Conservation (phyloP, 2,113 vertebrate genomes). For the Hemiprocne comata region DNA sequence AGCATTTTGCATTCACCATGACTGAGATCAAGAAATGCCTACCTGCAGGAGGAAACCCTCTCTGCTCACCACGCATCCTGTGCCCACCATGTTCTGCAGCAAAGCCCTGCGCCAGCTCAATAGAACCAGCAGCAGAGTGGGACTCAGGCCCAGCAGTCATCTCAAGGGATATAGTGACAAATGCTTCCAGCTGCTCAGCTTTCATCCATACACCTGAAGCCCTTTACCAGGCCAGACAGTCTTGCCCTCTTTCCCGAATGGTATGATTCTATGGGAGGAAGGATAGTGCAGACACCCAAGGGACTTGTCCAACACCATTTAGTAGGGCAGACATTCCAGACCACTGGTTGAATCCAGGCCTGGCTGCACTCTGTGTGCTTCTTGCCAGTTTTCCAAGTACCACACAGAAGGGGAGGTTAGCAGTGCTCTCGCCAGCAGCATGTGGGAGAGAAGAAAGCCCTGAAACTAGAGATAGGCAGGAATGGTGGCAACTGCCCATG, state of each 20-base stretch:
- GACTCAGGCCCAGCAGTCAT: neutral
- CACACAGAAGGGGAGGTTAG: neutral
- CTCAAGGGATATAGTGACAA: neutral
- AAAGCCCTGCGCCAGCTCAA: neutral
- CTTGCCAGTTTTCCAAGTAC: neutral
- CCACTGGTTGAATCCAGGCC: neutral
- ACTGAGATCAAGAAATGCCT: rapidly evolving
- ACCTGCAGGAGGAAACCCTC: neutral
- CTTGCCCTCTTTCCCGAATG: neutral
- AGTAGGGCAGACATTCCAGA: neutral
- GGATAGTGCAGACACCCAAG: neutral
- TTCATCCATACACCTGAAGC: neutral
- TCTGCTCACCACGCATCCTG: rapidly evolving
- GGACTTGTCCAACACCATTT: neutral
- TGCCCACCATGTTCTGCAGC: neutral
- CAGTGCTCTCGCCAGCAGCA: neutral
- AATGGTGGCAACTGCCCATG: neutral
- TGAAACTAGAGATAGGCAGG: neutral
- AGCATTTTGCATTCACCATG: rapidly evolving
- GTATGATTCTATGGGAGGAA: neutral
- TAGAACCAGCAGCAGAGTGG: rapidly evolving
- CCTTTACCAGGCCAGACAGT: neutral
- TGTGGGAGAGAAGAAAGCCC: neutral
- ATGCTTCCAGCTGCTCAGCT: neutral
- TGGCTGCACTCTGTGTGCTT: neutral